phyloP scores from a whole-genome alignment of 2,113 vertebrate species.

The Scalopus aquaticus region DNA sequence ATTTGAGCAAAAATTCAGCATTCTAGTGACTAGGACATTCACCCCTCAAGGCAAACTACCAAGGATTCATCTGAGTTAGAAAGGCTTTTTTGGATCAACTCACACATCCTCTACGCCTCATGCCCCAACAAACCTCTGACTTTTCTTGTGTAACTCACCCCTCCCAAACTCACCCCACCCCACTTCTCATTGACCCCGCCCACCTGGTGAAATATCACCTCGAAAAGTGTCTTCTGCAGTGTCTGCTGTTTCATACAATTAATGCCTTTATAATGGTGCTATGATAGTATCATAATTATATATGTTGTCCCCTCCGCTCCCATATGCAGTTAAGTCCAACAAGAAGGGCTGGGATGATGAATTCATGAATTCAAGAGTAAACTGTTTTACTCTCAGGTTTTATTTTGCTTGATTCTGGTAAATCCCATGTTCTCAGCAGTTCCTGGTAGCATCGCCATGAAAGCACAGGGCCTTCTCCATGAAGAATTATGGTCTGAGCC shows the following conservation, averaged over 20 bases:
- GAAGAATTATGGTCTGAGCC: background rate
- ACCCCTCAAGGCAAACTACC: background rate
- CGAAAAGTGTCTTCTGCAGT: background rate
- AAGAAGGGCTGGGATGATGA: background rate
- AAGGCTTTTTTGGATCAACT: background rate
- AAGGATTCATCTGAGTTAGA: background rate
- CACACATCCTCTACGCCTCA: background rate
- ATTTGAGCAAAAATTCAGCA: background rate
- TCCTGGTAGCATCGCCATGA: background rate
- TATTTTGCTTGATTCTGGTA: background rate
- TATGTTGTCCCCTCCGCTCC: background rate
- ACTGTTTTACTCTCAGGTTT: background rate
- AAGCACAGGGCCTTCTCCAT: background rate
- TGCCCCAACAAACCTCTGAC: background rate
- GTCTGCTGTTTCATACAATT: background rate
- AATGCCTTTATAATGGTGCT: background rate
- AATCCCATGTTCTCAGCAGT: background rate
- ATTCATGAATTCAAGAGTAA: background rate
- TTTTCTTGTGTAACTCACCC: background rate
- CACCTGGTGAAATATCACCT: background rate
- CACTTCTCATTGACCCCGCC: background rate
- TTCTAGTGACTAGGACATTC: background rate
- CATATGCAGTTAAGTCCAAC: background rate
- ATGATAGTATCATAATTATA: background rate
- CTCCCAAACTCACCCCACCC: too few species aligned